A percentile compares a stretch with the other conserved stretches of the same genome.
These are phyloP conservation scores for Aleiodes leptofemur DNA, from an alignment of 2,888 invertebrate genomes.

Conservation along the genomic window DNA sequence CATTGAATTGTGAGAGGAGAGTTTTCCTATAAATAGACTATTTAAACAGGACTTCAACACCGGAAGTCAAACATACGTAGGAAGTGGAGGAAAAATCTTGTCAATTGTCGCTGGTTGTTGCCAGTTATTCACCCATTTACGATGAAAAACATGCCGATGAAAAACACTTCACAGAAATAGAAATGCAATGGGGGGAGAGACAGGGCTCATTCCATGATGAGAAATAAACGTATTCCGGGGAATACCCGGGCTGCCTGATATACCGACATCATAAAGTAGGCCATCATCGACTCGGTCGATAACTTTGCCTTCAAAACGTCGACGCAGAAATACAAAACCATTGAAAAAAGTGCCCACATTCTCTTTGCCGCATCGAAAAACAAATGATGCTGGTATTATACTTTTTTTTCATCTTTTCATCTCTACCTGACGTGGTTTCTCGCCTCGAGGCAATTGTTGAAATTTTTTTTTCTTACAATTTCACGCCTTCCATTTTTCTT, in stretches of 20 bases:
- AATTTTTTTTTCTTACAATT: no score
- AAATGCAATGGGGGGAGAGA: neutral
- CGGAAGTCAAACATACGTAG: constrained; percentile 18
- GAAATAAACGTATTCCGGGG: neutral
- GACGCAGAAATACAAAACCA: neutral
- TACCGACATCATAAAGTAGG: constrained; percentile 17
- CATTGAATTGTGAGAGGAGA: neutral
- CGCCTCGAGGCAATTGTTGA: no score
- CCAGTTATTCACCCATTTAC: constrained; percentile 21
- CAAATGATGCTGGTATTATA: neutral
- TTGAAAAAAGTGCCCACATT: neutral
- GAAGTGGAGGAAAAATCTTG: constrained; percentile 2
- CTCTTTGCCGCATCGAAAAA: neutral
- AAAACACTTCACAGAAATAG: constrained; percentile 5
- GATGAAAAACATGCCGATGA: constrained; percentile 4
- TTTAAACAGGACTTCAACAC: constrained; percentile 24
- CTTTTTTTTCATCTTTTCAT: neutral
- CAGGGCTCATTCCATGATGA: neutral
- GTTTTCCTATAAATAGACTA: constrained; percentile 5
- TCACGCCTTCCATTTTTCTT: no score
- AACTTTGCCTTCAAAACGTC: neutral
- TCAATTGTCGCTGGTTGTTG: neutral
- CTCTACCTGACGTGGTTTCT: no score
- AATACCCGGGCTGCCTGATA: constrained; percentile 11
- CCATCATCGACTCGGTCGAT: constrained; percentile 20